Evolutionary conservation across 2,888 invertebrate genomes (phyloP).

Genomic region (Diaprepes abbreviatus): DNA sequence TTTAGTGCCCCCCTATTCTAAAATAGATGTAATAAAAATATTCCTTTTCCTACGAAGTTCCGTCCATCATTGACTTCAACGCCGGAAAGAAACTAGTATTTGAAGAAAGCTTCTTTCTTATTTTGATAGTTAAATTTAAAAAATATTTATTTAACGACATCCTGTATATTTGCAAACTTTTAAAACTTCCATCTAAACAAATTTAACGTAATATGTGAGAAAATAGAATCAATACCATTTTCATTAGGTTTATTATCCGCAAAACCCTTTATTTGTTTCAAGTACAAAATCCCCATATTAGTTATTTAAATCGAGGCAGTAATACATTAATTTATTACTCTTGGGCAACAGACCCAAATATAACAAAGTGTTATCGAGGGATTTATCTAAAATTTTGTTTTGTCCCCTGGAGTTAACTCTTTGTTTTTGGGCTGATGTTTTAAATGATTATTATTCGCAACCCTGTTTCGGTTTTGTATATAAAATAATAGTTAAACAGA

Average conservation of each 20-base stretch:
- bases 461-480: constrained; percentile 12
- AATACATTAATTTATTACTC: constrained; percentile 37
- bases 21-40: too few relatives aligned
- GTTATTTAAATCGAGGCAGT: constrained; percentile 25
- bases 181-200: neutral
- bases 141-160: too few relatives aligned
- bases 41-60: too few relatives aligned
- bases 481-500: constrained; percentile 6
- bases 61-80: too few relatives aligned
- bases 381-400: constrained; percentile 26
- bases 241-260: constrained; percentile 15
- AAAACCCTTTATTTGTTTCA: constrained; percentile 29
- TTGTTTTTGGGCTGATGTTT: constrained; percentile 21
- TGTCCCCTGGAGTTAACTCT: constrained; percentile 19
- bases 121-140: too few relatives aligned
- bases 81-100: too few relatives aligned
- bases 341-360: constrained; percentile 25
- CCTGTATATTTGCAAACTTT: too few relatives aligned
- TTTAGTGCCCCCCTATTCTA: too few relatives aligned
- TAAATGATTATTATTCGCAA: constrained; percentile 19
- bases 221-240: neutral
- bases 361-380: constrained; percentile 16
- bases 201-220: neutral
- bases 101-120: too few relatives aligned
- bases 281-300: constrained; percentile 28